Evolutionary conservation across 2,888 invertebrate species (phyloP), one percentile per base, ranked within the genome.

Genomic region (Chouioia cunea): DNA sequence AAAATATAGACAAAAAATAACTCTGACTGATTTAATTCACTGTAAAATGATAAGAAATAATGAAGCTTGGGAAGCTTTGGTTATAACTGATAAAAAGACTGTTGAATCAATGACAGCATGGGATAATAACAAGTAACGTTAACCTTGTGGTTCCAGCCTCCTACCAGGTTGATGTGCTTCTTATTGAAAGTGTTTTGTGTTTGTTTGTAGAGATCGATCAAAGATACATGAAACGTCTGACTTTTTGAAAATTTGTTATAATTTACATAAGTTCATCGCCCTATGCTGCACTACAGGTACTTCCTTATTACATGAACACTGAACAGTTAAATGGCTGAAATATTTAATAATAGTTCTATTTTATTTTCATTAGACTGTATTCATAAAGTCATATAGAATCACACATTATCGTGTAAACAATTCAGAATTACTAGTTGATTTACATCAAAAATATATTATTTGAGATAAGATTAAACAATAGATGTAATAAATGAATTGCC

Each of bases 141-240:
- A 58, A 57, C 74, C 73, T 74, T 76, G 77, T 77, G 77, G 77
- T 75, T 62, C 77, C 79, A 80, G 75, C 79, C 79, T 79, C 77
- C 76, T 75, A 73, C 76, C 75, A 67, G 77, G 74, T 78, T 65
- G 50, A 65, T 59, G 63, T 67, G 65, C 50, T 54, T 71, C 67
- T 72, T 47, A 47, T 57, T 20, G 44, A 4, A 53, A 18, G 15
- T 18, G 56, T 69, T 57, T 47, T 58, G 58, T 64, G 36, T 59
- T 68, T 64, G 50, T 65, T 65, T 65, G 58, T 68, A 60, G 67
- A 71, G 67, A 54, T 52, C 50, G 59, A 68, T 72, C 65, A 60
- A 56, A 36, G 10, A 36, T 6, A 22, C 56, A 52, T 57, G 65
- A 36, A 27, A 44, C 65, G 65, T 65, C 57, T 2, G 53, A 57